Evolutionary conservation across 2,888 invertebrate genomes (phyloP), one percentile per base, ranked within the genome.

Genomic region (Spodoptera picta): DNA sequence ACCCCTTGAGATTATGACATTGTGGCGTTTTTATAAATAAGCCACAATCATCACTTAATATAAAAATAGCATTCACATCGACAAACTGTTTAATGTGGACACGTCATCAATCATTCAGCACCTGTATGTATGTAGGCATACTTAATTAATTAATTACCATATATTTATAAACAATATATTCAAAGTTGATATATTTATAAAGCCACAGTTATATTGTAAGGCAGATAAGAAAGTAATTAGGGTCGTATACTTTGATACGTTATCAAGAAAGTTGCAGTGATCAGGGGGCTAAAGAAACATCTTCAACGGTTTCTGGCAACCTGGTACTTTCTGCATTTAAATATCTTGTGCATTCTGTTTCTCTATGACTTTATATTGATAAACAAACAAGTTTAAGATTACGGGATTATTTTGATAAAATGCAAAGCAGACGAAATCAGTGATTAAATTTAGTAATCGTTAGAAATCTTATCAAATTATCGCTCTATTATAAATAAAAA

Each of bases 241-340:
- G 48, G 61, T 12, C 19, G 1, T 44, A 55, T 55, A 11, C n/a
- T 53, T 56, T 53, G 23, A 47, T 50, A 53, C 36, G 36, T 36
- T 36, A 55, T 24, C 36, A 61, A 73, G 55, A 55, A 58, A 65
- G 56, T 60, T 65, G 50, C 65, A 65, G 24, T 0, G 51, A 49
- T 75, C 70, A 65, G 43, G 50, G n/a, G 43, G 53, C 23, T 10
- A 60, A 41, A 58, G 27, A 65, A 11, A 50, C 10, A 55, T n/a
- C 61, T 70, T 46, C 62, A 62, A 11, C 41, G 31, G 7, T 31
- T 49, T 51, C 62, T 75, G 73, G 5, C 14, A 36, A 53, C 73
- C 61, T 73, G 54, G 70, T 65, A 65, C 61, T 51, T 42, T 46
- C 0, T 70, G 70, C 59, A 61, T 65, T 73, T 54, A 3, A 56